A percentile compares a stretch with the other conserved stretches of the same genome.
Conservation (phyloP, 1,140 invertebrate species). For the Drosophila insularis region DNA sequence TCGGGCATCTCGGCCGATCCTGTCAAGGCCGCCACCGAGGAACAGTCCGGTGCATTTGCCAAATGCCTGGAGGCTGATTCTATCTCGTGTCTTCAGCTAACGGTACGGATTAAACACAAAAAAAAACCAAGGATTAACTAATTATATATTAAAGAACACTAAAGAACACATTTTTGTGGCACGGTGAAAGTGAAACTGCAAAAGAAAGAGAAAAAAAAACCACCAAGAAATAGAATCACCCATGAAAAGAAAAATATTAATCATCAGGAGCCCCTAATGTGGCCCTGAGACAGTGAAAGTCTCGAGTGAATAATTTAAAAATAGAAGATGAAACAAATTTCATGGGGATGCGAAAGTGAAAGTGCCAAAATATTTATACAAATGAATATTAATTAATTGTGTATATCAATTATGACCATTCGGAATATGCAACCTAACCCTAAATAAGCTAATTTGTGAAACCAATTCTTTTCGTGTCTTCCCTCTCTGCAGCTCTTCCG, state of each 20-base stretch:
- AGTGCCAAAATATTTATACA: conserved; percentile 27
- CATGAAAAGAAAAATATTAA: conserved; percentile 15
- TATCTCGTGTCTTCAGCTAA: conserved; percentile 86
- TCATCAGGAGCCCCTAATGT: conserved; percentile 3
- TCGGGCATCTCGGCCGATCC: conserved; percentile 79
- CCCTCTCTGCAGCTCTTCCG: conserved; percentile 83
- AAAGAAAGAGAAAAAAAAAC: conserved; percentile 8
- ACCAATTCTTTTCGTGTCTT: conserved; percentile 33
- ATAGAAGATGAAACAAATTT: conserved; percentile 6
- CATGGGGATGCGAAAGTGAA: conserved; percentile 41
- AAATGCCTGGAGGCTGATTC: conserved; percentile 86
- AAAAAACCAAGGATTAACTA: conserved; percentile 63
- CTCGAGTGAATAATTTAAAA: conserved; percentile 23
- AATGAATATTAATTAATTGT: background rate
- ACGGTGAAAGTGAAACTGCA: conserved; percentile 64
- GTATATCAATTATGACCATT: background rate
- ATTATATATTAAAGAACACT: conserved; percentile 31
- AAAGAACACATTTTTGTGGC: conserved; percentile 12
- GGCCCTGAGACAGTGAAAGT: conserved; percentile 30
- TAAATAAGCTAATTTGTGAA: conserved; percentile 41
- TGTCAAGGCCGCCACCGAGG: conserved; percentile 59
- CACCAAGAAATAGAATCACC: background rate
- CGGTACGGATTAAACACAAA: conserved; percentile 82
- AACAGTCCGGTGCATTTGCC: conserved; percentile 72
- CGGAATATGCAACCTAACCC: conserved; percentile 1